Evolutionary conservation across 2,888 invertebrate species (phyloP).

Genomic region (Microplitis deprimator): DNA sequence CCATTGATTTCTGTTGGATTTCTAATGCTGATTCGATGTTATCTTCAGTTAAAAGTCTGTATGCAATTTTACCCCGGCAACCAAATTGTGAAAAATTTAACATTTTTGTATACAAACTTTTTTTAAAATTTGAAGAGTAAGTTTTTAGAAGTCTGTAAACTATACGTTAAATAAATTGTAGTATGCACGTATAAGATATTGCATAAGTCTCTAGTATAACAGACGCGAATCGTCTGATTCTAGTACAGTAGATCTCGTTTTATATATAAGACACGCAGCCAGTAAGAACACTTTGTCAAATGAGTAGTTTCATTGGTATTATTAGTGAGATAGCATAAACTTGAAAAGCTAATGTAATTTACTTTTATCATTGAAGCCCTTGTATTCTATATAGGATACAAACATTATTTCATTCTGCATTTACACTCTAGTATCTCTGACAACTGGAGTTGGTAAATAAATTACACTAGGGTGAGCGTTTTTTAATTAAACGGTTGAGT

Average conservation of each 20-base stretch:
- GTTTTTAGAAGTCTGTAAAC: no score
- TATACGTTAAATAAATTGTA: not conserved
- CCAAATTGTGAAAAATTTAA: slow-evolving; percentile 43
- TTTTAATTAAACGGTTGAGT: no score
- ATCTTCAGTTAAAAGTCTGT: slow-evolving; percentile 53
- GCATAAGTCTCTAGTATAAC: not conserved
- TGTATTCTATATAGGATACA: slow-evolving; percentile 1
- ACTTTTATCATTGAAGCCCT: slow-evolving; percentile 19
- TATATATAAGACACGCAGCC: not conserved
- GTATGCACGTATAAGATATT: not conserved
- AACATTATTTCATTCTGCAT: not conserved
- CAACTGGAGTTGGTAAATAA: no score
- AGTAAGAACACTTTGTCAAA: slow-evolving; percentile 31
- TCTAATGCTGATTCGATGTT: slow-evolving; percentile 54
- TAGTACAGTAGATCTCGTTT: not conserved
- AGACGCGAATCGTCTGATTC: not conserved
- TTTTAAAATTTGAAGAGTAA: no score
- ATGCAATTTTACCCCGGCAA: slow-evolving; percentile 53
- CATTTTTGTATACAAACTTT: slow-evolving; percentile 36
- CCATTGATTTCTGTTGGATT: slow-evolving; percentile 57
- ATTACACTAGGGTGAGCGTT: no score
- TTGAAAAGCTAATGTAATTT: slow-evolving; percentile 17
- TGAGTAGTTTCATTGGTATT: slow-evolving; percentile 46
- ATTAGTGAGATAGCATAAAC: slow-evolving; percentile 44
- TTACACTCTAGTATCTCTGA: no score